A percentile compares a stretch with the other conserved stretches of the same genome.
These are phyloP conservation scores for Brachymystax lenok DNA, from an alignment of 2,797 vertebrate genomes.

Conservation along the genomic window DNA sequence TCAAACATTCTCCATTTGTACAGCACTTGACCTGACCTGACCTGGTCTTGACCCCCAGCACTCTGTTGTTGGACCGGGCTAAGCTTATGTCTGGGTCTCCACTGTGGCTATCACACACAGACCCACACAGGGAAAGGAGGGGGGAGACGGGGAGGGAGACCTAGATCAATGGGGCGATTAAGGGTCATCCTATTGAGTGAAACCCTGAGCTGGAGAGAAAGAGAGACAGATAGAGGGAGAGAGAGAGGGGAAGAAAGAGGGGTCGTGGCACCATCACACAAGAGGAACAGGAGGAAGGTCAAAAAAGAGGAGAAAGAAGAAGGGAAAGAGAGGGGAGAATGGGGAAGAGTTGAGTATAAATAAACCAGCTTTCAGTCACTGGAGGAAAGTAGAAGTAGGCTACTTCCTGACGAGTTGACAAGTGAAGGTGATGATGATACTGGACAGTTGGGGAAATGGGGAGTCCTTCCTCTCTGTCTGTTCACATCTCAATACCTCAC, in stretches of 20 bases:
- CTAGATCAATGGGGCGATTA: too few relatives aligned
- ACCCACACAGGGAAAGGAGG: too few relatives aligned
- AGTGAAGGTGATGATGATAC: conserved; percentile 18
- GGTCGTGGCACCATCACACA: neutral
- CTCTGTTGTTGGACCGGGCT: too few relatives aligned
- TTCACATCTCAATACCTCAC: neutral
- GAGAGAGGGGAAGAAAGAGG: neutral
- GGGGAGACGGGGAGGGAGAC: too few relatives aligned
- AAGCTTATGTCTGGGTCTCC: too few relatives aligned
- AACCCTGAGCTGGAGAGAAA: neutral
- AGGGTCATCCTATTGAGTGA: too few relatives aligned
- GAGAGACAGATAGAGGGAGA: too few relatives aligned
- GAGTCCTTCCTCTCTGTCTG: neutral
- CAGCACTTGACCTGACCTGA: too few relatives aligned
- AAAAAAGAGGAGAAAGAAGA: neutral
- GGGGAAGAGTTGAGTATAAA: conserved; percentile 24
- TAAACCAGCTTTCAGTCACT: conserved; percentile 29
- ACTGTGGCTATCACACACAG: too few relatives aligned
- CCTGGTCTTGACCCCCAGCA: too few relatives aligned
- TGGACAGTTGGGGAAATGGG: neutral
- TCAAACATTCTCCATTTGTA: too few relatives aligned
- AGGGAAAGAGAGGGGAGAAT: too few relatives aligned
- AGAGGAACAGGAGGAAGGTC: neutral
- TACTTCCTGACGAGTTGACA: conserved; percentile 15
- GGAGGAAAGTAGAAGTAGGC: conserved; percentile 14